Evolutionary conservation across 2,797 vertebrate species (phyloP).

Genomic region (Sebastes melanostomus): DNA sequence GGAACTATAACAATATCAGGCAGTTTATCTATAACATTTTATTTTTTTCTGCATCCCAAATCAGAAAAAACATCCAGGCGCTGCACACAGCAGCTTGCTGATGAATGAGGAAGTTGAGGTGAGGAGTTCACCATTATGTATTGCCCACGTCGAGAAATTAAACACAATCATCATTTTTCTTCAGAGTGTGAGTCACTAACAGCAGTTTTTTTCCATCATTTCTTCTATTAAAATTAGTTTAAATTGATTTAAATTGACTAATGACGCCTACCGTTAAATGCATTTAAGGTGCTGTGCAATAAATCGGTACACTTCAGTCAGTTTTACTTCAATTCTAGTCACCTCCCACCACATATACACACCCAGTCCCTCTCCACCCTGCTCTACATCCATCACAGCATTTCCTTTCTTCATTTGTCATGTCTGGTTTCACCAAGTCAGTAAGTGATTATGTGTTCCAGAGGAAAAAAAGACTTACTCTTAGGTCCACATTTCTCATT

Average conservation of each 20-base stretch:
- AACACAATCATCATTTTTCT: neutral
- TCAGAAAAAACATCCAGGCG: neutral
- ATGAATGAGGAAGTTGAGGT: too few relatives aligned
- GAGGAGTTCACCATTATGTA: neutral
- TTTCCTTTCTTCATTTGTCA: constrained; percentile 20
- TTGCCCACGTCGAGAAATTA: constrained; percentile 12
- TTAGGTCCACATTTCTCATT: neutral
- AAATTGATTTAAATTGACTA: neutral
- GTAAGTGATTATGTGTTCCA: neutral
- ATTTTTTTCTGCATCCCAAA: neutral
- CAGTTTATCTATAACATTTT: neutral
- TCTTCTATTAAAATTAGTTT: neutral
- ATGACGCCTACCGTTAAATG: neutral
- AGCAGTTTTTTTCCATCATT: neutral
- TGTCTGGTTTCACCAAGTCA: neutral
- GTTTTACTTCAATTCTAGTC: neutral
- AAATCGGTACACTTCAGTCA: neutral
- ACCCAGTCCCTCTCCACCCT: constrained; percentile 11
- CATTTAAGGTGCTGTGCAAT: neutral
- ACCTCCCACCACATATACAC: neutral
- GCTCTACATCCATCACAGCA: constrained; percentile 23
- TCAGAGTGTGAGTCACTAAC: neutral
- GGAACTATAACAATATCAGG: neutral
- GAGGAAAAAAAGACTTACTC: neutral
- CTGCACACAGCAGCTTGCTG: neutral